Evolutionary conservation across 2,797 vertebrate genomes (phyloP).

Genomic region (Thripadectes ignobilis): DNA sequence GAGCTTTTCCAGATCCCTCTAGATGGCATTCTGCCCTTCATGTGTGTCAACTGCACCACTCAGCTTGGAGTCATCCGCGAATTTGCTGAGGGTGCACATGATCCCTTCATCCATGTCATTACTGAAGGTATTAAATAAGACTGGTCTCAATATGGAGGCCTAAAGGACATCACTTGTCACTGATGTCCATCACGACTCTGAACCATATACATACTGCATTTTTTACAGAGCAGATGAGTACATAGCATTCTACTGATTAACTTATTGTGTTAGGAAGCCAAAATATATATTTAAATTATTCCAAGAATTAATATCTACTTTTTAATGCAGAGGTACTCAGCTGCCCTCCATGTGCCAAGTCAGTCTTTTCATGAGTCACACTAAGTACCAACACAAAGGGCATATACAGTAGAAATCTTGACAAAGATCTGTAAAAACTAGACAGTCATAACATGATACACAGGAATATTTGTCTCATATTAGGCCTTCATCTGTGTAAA

Average conservation of each 20-base stretch:
- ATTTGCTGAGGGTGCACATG: not conserved
- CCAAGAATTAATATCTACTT: not conserved
- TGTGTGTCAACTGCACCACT: not conserved
- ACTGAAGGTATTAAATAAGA: not conserved
- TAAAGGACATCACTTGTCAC: not conserved
- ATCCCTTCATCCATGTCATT: not conserved
- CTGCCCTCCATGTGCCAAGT: not conserved
- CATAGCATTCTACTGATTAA: not conserved
- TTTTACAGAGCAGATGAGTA: not conserved
- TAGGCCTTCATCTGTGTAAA: not conserved
- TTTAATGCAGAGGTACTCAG: not conserved
- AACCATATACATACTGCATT: not conserved
- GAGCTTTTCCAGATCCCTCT: not conserved
- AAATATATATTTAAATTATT: not conserved
- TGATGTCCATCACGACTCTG: rapidly evolving
- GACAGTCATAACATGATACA: not conserved
- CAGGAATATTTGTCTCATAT: not conserved
- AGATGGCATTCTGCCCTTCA: not conserved
- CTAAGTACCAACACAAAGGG: not conserved
- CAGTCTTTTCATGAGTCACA: not conserved
- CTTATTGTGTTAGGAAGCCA: not conserved
- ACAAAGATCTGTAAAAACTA: not conserved
- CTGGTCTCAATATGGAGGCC: too few species aligned
- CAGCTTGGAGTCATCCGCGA: not conserved
- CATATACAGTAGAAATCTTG: not conserved